Conservation (phyloP, 2,797 vertebrate species). For the Bovichtus variegatus region DNA sequence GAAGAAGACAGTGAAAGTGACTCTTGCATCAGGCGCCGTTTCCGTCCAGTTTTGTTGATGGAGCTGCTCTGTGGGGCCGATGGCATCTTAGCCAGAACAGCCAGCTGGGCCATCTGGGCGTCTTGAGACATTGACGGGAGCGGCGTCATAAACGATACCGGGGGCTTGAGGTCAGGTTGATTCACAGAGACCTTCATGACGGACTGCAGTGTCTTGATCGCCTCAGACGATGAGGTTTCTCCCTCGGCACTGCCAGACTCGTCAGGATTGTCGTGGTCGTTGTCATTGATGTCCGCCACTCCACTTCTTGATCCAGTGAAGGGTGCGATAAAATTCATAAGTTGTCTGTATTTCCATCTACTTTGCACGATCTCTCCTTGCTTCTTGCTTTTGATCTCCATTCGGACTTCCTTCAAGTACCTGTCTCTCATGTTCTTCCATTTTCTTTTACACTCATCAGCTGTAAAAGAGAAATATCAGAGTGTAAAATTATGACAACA, state of each 20-base stretch:
- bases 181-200: conserved; percentile 36
- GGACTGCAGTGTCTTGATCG: conserved; percentile 43
- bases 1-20: conserved; percentile 25
- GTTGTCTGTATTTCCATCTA: conserved; percentile 79
- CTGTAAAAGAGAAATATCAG: conserved; percentile 57
- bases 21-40: conserved; percentile 52
- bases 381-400: conserved; percentile 78
- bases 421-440: conserved; percentile 86
- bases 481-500: conserved; percentile 16
- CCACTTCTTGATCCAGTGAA: conserved; percentile 75
- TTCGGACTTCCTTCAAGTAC: conserved; percentile 81
- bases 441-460: conserved; percentile 82
- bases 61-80: conserved; percentile 46
- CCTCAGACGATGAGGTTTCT: conserved; percentile 44
- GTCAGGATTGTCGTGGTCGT: conserved; percentile 59
- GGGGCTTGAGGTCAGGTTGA: conserved; percentile 64
- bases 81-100: conserved; percentile 54
- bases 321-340: conserved; percentile 80
- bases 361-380: conserved; percentile 73
- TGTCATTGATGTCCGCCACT: conserved; percentile 52
- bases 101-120: conserved; percentile 59
- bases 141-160: conserved; percentile 51
- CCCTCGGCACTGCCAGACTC: conserved; percentile 53
- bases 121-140: conserved; percentile 55
- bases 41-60: conserved; percentile 54